phyloP scores from a whole-genome alignment of 2,888 invertebrate genomes.

The Diloba caeruleocephala region DNA sequence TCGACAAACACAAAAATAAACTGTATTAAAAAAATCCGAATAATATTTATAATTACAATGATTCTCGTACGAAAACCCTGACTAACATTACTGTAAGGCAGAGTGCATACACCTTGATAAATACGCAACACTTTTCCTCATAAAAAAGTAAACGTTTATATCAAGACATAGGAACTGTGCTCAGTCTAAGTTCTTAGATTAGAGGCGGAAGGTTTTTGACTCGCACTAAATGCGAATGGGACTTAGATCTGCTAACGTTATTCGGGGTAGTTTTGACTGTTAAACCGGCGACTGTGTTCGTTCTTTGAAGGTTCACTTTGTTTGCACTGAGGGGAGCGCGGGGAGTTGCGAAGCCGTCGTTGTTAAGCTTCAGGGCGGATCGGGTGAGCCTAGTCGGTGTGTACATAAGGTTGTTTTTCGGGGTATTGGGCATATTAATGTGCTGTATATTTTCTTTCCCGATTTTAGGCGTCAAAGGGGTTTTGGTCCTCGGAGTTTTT shows the following conservation, averaged over 20 bases:
- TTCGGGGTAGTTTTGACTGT: constrained; percentile 72
- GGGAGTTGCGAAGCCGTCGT: constrained; percentile 81
- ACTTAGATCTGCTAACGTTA: constrained; percentile 77
- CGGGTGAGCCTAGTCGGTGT: constrained; percentile 80
- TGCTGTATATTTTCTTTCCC: constrained; percentile 80
- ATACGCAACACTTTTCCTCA: constrained; percentile 18
- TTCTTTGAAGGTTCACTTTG: constrained; percentile 74
- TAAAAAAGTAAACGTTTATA: constrained; percentile 27
- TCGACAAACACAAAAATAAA: constrained; percentile 45
- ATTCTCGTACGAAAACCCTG: constrained; percentile 40
- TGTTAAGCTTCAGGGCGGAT: constrained; percentile 76
- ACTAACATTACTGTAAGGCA: constrained; percentile 41
- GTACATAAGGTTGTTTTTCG: constrained; percentile 70
- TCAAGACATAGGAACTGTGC: constrained; percentile 33
- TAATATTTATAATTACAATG: constrained; percentile 47
- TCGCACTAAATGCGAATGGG: constrained; percentile 75
- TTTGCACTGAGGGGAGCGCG: constrained; percentile 78
- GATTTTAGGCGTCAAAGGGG: constrained; percentile 74
- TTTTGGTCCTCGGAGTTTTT: constrained; percentile 69
- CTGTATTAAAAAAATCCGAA: constrained; percentile 42
- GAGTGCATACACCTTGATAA: constrained; percentile 44
- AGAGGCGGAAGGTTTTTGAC: constrained; percentile 80
- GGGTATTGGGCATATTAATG: constrained; percentile 63
- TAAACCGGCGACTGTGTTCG: constrained; percentile 67
- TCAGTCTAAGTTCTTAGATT: constrained; percentile 63